These are phyloP conservation scores for Bostrychus sinensis DNA, from an alignment of 2,113 vertebrate genomes.

Conservation along the genomic window DNA sequence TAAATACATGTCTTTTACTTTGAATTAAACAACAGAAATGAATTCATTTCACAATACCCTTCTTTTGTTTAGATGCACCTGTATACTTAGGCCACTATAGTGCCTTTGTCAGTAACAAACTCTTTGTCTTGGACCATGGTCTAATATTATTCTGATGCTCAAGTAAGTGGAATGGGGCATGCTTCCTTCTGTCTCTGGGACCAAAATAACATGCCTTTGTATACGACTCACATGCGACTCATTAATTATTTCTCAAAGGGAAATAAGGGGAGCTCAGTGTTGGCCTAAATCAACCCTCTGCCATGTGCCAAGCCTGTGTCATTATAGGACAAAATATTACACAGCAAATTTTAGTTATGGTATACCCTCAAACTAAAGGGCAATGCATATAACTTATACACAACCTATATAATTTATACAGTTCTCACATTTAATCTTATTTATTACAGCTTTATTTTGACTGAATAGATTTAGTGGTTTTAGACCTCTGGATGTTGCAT, in stretches of 20 bases:
- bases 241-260: slow-evolving; percentile 74
- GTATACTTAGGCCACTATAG: no score
- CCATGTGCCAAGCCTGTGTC: slow-evolving; percentile 33
- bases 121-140: slow-evolving; percentile 23
- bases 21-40: no score
- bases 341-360: slow-evolving; percentile 19
- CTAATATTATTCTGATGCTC: slow-evolving; percentile 34
- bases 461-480: background rate
- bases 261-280: slow-evolving; percentile 51
- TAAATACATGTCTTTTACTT: no score
- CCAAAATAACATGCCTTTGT: slow-evolving; percentile 11
- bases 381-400: background rate
- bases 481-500: background rate
- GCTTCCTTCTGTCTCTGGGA: slow-evolving; percentile 52
- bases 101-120: background rate
- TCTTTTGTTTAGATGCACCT: no score
- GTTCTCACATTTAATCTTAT: no score
- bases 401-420: background rate
- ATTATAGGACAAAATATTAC: slow-evolving; percentile 37
- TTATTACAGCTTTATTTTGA: no score
- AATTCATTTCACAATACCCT: no score
- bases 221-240: slow-evolving; percentile 29
- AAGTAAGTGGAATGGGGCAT: slow-evolving; percentile 71
- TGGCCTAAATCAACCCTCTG: slow-evolving; percentile 41
- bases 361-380: background rate